These are phyloP conservation scores for Phrynosoma blainvillii DNA, from an alignment of 2,113 vertebrate genomes.

Conservation along the genomic window DNA sequence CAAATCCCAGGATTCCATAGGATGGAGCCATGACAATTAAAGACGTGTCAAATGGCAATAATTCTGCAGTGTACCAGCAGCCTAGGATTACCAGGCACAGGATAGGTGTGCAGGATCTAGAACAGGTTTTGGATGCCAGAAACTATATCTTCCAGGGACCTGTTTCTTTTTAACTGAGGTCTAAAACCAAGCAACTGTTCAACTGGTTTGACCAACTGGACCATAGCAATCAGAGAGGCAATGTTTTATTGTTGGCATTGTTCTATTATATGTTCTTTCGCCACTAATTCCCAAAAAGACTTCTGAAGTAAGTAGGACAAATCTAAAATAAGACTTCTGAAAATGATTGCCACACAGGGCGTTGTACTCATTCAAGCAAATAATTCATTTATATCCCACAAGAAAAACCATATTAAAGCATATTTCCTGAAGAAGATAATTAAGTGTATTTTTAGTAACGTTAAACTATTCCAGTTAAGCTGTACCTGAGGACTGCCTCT, in stretches of 20 bases:
- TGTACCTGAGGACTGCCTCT: background rate
- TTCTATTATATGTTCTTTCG: background rate
- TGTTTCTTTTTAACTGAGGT: background rate
- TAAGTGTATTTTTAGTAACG: conserved; percentile 22
- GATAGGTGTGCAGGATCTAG: too few species aligned
- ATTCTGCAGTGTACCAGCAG: too few species aligned
- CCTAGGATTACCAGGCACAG: too few species aligned
- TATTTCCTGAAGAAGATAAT: conserved; percentile 14
- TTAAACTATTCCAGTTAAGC: conserved; percentile 11
- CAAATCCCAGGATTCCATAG: too few species aligned
- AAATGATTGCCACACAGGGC: background rate
- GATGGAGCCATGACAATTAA: too few species aligned
- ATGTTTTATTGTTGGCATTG: background rate
- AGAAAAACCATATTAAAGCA: background rate
- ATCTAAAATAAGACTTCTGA: background rate
- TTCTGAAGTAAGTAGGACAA: background rate
- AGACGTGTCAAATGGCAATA: too few species aligned
- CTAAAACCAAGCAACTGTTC: background rate
- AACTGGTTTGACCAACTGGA: background rate
- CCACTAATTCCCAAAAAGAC: background rate
- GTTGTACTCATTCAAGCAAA: background rate
- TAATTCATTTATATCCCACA: background rate
- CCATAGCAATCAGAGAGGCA: background rate
- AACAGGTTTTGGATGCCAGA: background rate
- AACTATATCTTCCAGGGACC: background rate